Evolutionary conservation across 2,888 invertebrate genomes (phyloP).

Genomic region (Stomorhina lunata): DNA sequence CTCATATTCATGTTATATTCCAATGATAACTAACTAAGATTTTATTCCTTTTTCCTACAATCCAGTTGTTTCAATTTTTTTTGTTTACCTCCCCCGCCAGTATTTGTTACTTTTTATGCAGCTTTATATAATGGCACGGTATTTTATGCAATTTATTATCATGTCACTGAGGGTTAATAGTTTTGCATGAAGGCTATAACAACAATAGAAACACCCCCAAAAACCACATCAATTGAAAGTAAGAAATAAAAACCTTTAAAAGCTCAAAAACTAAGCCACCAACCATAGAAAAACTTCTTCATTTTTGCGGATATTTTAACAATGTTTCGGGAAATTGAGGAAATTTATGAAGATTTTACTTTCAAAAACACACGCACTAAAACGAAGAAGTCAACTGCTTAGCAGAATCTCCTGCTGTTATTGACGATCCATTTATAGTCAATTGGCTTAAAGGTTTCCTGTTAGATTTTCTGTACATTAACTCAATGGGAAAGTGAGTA

Average conservation of each 20-base stretch:
- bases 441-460: constrained; percentile 64
- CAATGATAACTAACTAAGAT: no score
- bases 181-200: background rate
- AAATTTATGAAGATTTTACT: constrained; percentile 56
- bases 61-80: no score
- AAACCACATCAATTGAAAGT: background rate
- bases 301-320: constrained; percentile 48
- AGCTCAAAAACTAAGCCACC: background rate
- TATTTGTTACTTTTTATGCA: background rate
- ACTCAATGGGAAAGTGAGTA: background rate
- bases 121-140: constrained; percentile 30
- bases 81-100: no score
- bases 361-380: constrained; percentile 2
- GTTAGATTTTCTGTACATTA: background rate
- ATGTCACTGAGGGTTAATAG: constrained; percentile 41
- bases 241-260: background rate
- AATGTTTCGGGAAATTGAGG: constrained; percentile 60
- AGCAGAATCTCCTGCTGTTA: constrained; percentile 62
- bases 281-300: constrained; percentile 20
- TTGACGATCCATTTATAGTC: constrained; percentile 60
- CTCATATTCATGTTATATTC: no score
- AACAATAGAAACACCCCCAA: background rate
- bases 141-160: constrained; percentile 45
- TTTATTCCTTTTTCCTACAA: no score
- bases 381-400: constrained; percentile 23